A percentile compares a stretch with the other conserved stretches of the same genome.
These are phyloP conservation scores for Ursus arctos DNA, from an alignment of 2,113 vertebrate species.

Conservation along the genomic window DNA sequence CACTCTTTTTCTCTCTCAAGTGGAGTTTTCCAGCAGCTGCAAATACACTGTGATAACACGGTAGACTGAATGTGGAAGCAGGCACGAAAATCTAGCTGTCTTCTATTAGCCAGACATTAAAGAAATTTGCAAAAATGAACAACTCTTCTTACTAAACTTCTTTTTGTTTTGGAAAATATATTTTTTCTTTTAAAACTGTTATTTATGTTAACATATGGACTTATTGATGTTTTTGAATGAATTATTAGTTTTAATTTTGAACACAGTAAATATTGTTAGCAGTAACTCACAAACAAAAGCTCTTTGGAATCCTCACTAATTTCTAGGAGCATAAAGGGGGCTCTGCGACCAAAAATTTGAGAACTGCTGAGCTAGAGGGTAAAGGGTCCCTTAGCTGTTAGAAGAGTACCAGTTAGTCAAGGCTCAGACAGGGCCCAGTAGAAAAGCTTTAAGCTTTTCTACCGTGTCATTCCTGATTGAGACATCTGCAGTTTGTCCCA, in stretches of 20 bases:
- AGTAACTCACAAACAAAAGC: neutral
- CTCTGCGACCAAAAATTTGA: neutral
- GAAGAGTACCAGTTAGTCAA: neutral
- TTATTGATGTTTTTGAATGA: conserved; percentile 17
- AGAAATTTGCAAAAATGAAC: neutral
- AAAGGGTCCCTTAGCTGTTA: neutral
- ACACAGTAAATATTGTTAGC: neutral
- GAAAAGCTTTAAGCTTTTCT: neutral
- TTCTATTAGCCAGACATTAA: neutral
- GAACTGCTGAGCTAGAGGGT: neutral
- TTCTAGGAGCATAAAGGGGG: neutral
- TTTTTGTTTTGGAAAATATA: conserved; percentile 3
- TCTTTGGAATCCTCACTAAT: neutral
- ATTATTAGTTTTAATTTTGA: conserved; percentile 49
- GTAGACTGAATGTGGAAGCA: neutral
- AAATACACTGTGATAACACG: neutral
- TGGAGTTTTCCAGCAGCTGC: neutral
- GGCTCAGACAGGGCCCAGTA: neutral
- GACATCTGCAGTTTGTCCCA: neutral
- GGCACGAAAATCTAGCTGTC: neutral
- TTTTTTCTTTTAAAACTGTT: conserved; percentile 42
- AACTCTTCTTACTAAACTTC: neutral
- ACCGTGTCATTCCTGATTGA: neutral
- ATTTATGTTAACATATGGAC: neutral
- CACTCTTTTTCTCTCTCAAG: neutral